These are phyloP conservation scores for Limnephilus lunatus DNA, from an alignment of 2,888 invertebrate genomes.

Conservation along the genomic window DNA sequence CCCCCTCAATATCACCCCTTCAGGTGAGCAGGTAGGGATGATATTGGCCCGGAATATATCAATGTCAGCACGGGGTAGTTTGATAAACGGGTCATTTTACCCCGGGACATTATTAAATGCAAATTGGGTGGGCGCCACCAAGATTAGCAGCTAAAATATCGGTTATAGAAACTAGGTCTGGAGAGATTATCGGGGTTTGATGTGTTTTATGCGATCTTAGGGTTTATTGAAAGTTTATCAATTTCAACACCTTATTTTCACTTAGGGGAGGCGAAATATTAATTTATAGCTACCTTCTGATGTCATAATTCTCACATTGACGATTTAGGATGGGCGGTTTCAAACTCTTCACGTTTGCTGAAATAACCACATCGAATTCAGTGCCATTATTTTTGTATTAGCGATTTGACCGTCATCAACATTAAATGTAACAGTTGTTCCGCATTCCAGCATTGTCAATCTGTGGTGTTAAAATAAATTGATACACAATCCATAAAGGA, in stretches of 20 bases:
- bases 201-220: not conserved
- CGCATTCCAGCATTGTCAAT: no score
- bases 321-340: no score
- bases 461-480: no score
- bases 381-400: no score
- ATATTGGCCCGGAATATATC: not conserved
- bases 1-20: not conserved
- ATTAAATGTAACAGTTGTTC: no score
- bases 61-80: not conserved
- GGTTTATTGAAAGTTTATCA: not conserved
- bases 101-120: slow-evolving; percentile 7
- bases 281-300: no score
- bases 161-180: not conserved
- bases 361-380: no score
- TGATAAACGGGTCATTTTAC: slow-evolving; percentile 24
- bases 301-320: no score
- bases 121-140: not conserved
- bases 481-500: no score
- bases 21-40: not conserved
- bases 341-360: no score
- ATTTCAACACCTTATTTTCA: not conserved
- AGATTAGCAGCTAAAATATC: slow-evolving; percentile 5
- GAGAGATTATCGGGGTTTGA: not conserved
- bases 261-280: not conserved
- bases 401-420: no score